These are phyloP conservation scores for Aricia agestis DNA, from an alignment of 1,140 invertebrate species.

Conservation along the genomic window DNA sequence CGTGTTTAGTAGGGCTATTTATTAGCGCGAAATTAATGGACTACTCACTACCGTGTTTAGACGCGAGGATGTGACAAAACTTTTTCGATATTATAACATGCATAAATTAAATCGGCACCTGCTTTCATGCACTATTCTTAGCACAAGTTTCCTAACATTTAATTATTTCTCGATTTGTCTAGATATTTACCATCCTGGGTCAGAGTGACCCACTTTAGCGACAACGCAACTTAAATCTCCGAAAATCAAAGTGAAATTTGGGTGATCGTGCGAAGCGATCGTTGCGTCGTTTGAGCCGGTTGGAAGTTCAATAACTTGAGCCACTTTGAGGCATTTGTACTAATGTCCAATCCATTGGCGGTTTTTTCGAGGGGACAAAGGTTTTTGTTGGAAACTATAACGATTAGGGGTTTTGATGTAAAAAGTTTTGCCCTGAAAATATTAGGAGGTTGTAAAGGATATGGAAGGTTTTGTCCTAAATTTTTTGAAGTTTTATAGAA, in stretches of 20 bases:
- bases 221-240: conserved; percentile 19
- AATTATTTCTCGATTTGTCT: background rate
- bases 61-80: too few species aligned
- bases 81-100: too few species aligned
- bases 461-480: background rate
- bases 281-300: conserved; percentile 22
- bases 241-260: conserved; percentile 35
- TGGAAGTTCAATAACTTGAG: conserved; percentile 18
- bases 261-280: conserved; percentile 21
- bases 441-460: background rate
- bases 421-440: background rate
- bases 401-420: background rate
- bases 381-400: background rate
- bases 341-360: background rate
- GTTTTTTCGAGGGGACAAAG: conserved; percentile 1
- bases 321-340: background rate
- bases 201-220: background rate
- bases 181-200: background rate
- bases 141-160: too few species aligned
- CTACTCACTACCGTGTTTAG: too few species aligned
- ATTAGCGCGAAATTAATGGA: too few species aligned
- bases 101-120: too few species aligned
- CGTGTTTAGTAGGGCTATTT: too few species aligned
- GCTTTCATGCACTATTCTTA: too few species aligned
- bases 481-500: too few species aligned